A percentile compares a stretch with the other conserved stretches of the same genome.
phyloP scores from a whole-genome alignment of 1,140 invertebrate species.

The Caenorhabditis brenneri region DNA sequence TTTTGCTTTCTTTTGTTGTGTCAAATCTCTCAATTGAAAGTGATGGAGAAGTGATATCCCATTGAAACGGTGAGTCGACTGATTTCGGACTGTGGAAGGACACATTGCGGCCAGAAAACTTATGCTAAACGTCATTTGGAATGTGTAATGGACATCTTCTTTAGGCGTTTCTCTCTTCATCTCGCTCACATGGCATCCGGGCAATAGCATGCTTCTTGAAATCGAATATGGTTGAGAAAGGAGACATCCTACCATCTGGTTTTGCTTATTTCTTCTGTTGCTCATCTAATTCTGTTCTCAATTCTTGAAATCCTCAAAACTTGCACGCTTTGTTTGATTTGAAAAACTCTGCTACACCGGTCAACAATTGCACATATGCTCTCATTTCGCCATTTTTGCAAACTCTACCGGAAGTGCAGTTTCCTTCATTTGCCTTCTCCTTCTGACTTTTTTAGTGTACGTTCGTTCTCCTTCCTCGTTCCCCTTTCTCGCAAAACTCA shows the following conservation, averaged over 20 bases:
- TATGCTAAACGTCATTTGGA: conserved; percentile 29
- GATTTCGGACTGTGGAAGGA: neutral
- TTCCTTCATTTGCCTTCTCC: neutral
- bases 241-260: conserved; percentile 21
- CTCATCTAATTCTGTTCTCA: neutral
- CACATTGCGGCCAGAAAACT: conserved; percentile 2
- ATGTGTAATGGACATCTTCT: conserved; percentile 35
- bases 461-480: neutral
- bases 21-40: neutral
- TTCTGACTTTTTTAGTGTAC: neutral
- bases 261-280: neutral
- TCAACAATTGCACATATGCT: neutral
- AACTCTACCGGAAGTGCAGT: conserved; percentile 2
- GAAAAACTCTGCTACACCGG: neutral
- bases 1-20: neutral
- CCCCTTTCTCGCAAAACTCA: neutral
- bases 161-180: neutral
- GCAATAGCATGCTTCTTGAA: neutral
- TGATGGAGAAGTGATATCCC: conserved; percentile 16
- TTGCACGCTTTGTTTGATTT: conserved; percentile 31
- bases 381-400: neutral
- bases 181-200: conserved; percentile 6
- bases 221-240: conserved; percentile 42
- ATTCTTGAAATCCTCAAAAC: neutral
- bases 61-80: conserved; percentile 6